These are phyloP conservation scores for Eupithecia insigniata DNA, from an alignment of 2,888 invertebrate genomes.

Conservation along the genomic window DNA sequence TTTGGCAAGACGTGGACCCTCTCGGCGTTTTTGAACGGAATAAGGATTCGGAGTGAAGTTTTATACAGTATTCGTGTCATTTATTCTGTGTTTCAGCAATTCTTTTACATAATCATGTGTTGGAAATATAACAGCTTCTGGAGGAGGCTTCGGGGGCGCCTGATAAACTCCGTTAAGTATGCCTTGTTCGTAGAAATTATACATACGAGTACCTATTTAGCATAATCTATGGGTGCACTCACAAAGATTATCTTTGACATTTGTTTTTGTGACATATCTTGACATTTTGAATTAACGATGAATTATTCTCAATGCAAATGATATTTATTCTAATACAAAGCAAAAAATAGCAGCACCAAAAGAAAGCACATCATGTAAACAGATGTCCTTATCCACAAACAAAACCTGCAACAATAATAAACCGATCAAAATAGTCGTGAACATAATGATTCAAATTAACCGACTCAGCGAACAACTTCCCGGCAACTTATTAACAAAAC, in stretches of 20 bases:
- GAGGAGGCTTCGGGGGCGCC: conserved; percentile 64
- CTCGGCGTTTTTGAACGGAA: background rate
- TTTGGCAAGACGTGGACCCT: background rate
- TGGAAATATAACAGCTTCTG: conserved; percentile 82
- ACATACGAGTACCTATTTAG: conserved; percentile 66
- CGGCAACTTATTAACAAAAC: conserved; percentile 79
- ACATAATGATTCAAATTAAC: conserved; percentile 63
- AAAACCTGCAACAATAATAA: conserved; percentile 29
- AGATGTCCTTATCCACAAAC: background rate
- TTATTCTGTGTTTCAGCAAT: conserved; percentile 61
- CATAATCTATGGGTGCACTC: conserved; percentile 72
- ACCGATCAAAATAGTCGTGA: conserved; percentile 35
- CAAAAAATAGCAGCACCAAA: background rate
- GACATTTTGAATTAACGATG: background rate
- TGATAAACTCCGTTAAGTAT: conserved; percentile 73
- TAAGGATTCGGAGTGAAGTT: background rate
- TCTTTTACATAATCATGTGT: conserved; percentile 84
- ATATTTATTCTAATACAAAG: no score
- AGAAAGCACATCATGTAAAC: no score
- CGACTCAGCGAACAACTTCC: conserved; percentile 73
- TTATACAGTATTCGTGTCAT: background rate
- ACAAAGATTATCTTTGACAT: conserved; percentile 58
- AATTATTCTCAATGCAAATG: no score
- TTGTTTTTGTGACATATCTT: conserved; percentile 41
- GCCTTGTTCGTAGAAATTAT: conserved; percentile 68